phyloP scores from a whole-genome alignment of 2,113 vertebrate species.

The Xiphias gladius region DNA sequence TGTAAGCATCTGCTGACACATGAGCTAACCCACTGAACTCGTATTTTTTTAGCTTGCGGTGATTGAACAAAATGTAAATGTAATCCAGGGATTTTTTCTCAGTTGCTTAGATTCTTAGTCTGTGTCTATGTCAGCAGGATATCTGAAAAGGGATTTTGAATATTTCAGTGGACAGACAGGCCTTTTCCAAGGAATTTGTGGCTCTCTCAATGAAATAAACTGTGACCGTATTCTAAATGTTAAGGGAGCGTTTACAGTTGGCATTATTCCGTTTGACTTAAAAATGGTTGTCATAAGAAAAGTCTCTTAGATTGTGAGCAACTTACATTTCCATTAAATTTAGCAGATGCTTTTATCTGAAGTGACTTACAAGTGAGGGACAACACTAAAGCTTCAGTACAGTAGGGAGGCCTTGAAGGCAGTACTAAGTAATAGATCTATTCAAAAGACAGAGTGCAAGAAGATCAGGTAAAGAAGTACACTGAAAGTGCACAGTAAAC shows the following conservation, averaged over 20 bases:
- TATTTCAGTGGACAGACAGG: not conserved
- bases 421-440: no score
- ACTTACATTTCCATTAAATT: not conserved
- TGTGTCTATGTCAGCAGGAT: constrained; percentile 23
- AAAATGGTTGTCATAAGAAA: constrained; percentile 4
- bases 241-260: not conserved
- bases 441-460: no score
- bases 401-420: no score
- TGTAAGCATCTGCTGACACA: constrained; percentile 5
- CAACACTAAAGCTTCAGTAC: no score
- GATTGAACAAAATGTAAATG: not conserved
- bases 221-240: not conserved
- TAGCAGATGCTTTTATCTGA: no score
- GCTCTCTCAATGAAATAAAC: constrained; percentile 1
- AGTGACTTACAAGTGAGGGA: no score
- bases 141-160: constrained; percentile 34
- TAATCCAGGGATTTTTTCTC: not conserved
- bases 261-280: not conserved
- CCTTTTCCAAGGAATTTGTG: constrained; percentile 3
- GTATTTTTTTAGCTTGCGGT: not conserved
- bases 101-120: not conserved
- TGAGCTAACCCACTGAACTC: not conserved
- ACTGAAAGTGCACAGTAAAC: no score
- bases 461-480: no score
- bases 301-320: not conserved